Percentiles rank a stretch among this genome's conserved stretches.
Conservation (phyloP, 2,888 invertebrate genomes). For the Cremastobaeus sp. region DNA sequence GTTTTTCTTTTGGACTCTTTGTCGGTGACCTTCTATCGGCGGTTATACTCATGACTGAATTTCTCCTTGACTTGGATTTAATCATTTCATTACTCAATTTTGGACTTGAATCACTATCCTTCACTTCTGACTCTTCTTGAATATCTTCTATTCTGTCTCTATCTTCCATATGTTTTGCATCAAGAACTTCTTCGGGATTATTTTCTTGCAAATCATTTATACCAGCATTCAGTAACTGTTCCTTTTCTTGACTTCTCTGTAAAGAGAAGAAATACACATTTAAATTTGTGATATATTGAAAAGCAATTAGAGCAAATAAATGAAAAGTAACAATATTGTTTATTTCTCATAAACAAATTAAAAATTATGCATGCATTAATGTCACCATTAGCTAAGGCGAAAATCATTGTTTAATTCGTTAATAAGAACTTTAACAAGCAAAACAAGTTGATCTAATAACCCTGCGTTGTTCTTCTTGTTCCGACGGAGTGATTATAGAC, state of each 20-base stretch:
- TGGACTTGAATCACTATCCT: slow-evolving; percentile 23
- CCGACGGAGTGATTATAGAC: slow-evolving; percentile 35
- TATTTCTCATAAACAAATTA: no score
- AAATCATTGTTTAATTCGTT: not conserved
- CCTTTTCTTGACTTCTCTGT: slow-evolving; percentile 52
- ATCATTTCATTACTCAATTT: slow-evolving; percentile 9
- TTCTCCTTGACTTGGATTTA: slow-evolving; percentile 31
- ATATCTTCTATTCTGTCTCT: slow-evolving; percentile 42
- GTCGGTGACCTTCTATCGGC: slow-evolving; percentile 43
- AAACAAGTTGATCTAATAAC: slow-evolving; percentile 40
- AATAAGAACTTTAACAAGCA: slow-evolving; percentile 23
- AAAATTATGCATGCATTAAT: no score
- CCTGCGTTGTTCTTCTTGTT: slow-evolving; percentile 43
- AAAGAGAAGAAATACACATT: slow-evolving; percentile 30
- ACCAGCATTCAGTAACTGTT: slow-evolving; percentile 13
- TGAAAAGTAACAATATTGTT: not conserved
- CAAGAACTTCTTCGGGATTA: no score
- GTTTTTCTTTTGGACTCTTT: slow-evolving; percentile 18
- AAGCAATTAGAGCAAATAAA: slow-evolving; percentile 21
- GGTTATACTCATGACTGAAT: slow-evolving; percentile 29
- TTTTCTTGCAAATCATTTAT: slow-evolving; percentile 28
- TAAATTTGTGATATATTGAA: not conserved
- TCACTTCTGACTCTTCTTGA: slow-evolving; percentile 26
- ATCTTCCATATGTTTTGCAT: slow-evolving; percentile 22
- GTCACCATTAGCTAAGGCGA: slow-evolving; percentile 3